Evolutionary conservation across 2,888 invertebrate genomes (phyloP).

Genomic region (Homarus gammarus): DNA sequence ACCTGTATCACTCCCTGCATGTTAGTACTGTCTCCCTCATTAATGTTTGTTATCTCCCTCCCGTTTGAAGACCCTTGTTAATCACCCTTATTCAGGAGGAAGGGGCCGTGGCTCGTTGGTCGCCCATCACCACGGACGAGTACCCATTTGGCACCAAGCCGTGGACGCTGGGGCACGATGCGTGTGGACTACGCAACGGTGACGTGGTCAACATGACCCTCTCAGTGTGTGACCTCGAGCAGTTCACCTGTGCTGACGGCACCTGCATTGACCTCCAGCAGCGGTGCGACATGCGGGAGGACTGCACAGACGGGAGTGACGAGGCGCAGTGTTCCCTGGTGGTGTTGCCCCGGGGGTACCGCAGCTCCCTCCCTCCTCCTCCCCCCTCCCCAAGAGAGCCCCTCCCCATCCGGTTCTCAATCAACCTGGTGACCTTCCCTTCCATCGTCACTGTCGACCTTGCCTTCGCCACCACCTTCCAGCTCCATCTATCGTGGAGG

Average conservation of each 20-base stretch:
- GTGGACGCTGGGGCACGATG: slow-evolving; percentile 54
- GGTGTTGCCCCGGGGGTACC: slow-evolving; percentile 56
- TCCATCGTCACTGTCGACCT: slow-evolving; percentile 49
- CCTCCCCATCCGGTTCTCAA: slow-evolving; percentile 32
- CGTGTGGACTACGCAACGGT: slow-evolving; percentile 53
- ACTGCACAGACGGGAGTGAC: slow-evolving; percentile 72
- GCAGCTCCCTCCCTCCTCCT: slow-evolving; percentile 59
- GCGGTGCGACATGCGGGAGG: slow-evolving; percentile 61
- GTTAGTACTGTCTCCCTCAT: too few species aligned
- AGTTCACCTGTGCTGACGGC: slow-evolving; percentile 70
- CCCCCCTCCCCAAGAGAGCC: slow-evolving; percentile 9
- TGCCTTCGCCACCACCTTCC: slow-evolving; percentile 24
- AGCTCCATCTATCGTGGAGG: slow-evolving; percentile 56
- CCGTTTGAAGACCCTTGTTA: too few species aligned
- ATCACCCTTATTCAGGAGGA: slow-evolving; percentile 15
- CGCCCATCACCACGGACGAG: slow-evolving; percentile 31
- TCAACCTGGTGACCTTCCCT: slow-evolving; percentile 59
- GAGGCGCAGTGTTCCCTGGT: slow-evolving; percentile 58
- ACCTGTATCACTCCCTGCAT: too few species aligned
- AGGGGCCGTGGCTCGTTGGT: slow-evolving; percentile 47
- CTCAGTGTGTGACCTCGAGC: slow-evolving; percentile 51
- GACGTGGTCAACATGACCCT: slow-evolving; percentile 62
- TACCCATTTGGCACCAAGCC: slow-evolving; percentile 70
- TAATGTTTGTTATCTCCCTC: not conserved
- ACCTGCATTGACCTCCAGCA: slow-evolving; percentile 56